Evolutionary conservation across 2,797 vertebrate species (phyloP).

Genomic region (Gymnodraco acuticeps): DNA sequence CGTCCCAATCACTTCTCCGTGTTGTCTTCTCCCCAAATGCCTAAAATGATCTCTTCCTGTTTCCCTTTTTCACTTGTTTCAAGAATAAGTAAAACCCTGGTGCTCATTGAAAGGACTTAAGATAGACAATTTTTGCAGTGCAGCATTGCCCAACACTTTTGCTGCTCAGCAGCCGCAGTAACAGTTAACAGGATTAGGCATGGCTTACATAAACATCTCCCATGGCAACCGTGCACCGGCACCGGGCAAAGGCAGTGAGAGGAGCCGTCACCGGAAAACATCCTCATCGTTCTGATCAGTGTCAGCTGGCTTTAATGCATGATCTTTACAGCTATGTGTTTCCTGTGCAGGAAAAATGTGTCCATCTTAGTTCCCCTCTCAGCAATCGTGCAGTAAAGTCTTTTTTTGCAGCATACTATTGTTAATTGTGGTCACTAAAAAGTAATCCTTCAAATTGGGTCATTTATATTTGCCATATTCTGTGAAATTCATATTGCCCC

Average conservation of each 20-base stretch:
- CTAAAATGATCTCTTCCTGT: conserved; percentile 1
- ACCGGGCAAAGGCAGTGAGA: conserved; percentile 45
- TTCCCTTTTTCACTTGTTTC: conserved; percentile 30
- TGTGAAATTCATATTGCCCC: neutral
- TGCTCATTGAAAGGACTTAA: conserved; percentile 30
- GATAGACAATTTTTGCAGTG: conserved; percentile 52
- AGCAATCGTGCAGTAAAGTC: neutral
- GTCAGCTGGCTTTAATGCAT: conserved; percentile 37
- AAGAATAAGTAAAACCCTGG: conserved; percentile 11
- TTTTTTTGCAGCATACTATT: neutral
- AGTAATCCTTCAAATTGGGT: neutral
- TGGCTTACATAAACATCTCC: conserved; percentile 84
- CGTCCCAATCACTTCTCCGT: neutral
- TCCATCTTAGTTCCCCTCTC: neutral
- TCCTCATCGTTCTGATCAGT: conserved; percentile 53
- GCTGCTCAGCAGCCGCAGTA: conserved; percentile 68
- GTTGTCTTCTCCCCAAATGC: neutral
- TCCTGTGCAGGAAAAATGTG: neutral
- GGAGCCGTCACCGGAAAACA: conserved; percentile 46
- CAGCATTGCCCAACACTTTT: conserved; percentile 48
- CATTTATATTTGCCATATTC: neutral
- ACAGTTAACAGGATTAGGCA: conserved; percentile 83
- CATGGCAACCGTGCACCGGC: conserved; percentile 77
- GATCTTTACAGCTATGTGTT: conserved; percentile 15
- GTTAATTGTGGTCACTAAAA: neutral